Conservation (phyloP, 2,797 vertebrate genomes). For the Myotis pilosus region DNA sequence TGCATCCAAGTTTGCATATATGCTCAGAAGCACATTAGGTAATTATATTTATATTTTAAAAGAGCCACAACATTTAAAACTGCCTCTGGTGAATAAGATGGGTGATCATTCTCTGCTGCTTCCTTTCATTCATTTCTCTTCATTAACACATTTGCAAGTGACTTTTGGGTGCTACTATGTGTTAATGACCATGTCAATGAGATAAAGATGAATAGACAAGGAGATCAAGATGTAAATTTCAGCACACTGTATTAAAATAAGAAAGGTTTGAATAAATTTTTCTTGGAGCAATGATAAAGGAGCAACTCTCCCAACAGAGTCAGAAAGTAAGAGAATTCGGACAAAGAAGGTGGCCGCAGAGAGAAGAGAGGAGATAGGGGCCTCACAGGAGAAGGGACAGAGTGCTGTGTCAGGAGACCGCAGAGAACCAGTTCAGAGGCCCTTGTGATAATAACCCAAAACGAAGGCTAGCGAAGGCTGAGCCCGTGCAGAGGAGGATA, state of each 20-base stretch:
- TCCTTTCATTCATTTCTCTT: not conserved
- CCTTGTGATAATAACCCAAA: not conserved
- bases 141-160: not conserved
- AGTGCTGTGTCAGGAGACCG: not conserved
- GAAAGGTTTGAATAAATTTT: not conserved
- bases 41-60: conserved; percentile 1
- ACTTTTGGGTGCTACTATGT: not conserved
- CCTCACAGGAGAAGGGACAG: not conserved
- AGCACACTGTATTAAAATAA: not conserved
- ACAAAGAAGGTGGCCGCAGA: not conserved
- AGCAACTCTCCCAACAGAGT: not conserved
- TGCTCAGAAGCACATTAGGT: not conserved
- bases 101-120: not conserved
- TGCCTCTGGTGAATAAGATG: not conserved
- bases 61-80: not conserved
- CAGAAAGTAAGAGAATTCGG: not conserved
- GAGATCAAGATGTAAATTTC: not conserved
- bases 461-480: not conserved
- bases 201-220: not conserved
- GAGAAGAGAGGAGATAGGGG: not conserved
- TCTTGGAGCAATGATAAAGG: not conserved
- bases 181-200: not conserved
- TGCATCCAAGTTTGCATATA: not conserved
- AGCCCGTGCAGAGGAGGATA: not conserved
- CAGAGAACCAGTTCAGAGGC: not conserved